Percentiles rank a stretch among this genome's conserved stretches.
phyloP scores from a whole-genome alignment of 1,140 invertebrate species.

The Batillaria attramentaria region DNA sequence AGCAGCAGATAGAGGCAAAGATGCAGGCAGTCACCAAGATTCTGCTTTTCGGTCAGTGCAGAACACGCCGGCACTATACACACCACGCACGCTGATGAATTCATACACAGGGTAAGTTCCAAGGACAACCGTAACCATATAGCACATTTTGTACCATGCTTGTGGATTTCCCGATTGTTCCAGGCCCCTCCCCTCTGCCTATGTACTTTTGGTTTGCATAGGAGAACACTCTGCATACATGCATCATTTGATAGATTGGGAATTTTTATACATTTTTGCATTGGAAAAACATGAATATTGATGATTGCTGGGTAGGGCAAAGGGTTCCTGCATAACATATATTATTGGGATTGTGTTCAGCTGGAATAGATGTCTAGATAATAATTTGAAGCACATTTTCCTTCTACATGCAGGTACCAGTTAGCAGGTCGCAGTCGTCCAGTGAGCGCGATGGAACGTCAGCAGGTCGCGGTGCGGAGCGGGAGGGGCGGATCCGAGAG shows the following conservation, averaged over 20 bases:
- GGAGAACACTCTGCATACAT: neutral
- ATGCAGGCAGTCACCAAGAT: neutral
- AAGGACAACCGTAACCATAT: too few species aligned
- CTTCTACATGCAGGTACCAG: neutral
- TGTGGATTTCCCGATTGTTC: neutral
- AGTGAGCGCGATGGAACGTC: neutral
- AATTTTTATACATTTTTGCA: neutral
- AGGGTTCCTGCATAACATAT: neutral
- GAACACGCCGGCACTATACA: too few species aligned
- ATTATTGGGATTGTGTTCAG: too few species aligned
- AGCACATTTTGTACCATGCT: neutral
- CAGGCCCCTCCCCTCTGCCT: neutral
- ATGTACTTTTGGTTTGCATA: neutral
- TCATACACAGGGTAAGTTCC: neutral
- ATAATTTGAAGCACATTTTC: neutral
- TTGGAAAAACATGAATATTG: too few species aligned
- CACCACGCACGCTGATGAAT: neutral
- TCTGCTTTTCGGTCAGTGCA: neutral
- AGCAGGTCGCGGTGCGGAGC: neutral
- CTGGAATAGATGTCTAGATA: neutral
- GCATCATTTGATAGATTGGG: neutral
- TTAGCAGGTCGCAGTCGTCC: slow-evolving; percentile 11
- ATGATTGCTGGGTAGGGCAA: neutral
- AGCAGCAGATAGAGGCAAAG: neutral
- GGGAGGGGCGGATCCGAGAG: neutral